A percentile compares a stretch with the other conserved stretches of the same genome.
phyloP scores from a whole-genome alignment of 1,140 invertebrate species.

The Solen grandis region DNA sequence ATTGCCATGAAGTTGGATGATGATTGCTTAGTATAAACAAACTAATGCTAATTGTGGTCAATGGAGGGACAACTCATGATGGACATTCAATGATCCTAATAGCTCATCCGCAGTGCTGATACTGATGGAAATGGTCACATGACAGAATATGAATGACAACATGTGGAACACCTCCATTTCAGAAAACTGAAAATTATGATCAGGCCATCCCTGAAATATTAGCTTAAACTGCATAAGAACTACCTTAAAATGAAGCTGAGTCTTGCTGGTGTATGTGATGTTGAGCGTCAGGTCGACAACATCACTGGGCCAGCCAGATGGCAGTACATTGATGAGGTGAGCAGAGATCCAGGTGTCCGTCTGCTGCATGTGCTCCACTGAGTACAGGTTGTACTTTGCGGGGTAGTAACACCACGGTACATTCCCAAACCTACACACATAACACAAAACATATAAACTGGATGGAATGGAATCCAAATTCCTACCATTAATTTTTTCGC shows the following conservation, averaged over 20 bases:
- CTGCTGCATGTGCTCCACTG: conserved; percentile 34
- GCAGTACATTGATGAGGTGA: conserved; percentile 43
- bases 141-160: too few relatives aligned
- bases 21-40: too few relatives aligned
- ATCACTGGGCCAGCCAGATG: conserved; percentile 66
- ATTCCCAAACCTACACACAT: conserved; percentile 12
- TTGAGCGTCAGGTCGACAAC: conserved; percentile 62
- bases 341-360: conserved; percentile 52
- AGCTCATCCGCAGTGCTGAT: too few relatives aligned
- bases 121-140: too few relatives aligned
- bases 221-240: not conserved
- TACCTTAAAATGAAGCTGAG: conserved; percentile 69
- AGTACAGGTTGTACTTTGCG: conserved; percentile 62
- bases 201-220: too few relatives aligned
- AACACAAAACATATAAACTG: not conserved
- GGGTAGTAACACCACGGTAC: conserved; percentile 71
- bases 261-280: conserved; percentile 59
- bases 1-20: too few relatives aligned
- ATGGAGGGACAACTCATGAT: too few relatives aligned
- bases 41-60: too few relatives aligned
- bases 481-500: too few relatives aligned
- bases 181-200: too few relatives aligned
- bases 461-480: not conserved
- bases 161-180: too few relatives aligned
- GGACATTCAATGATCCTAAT: too few relatives aligned